Conservation (phyloP, 2,113 vertebrate species). For the Thalassoma bifasciatum region DNA sequence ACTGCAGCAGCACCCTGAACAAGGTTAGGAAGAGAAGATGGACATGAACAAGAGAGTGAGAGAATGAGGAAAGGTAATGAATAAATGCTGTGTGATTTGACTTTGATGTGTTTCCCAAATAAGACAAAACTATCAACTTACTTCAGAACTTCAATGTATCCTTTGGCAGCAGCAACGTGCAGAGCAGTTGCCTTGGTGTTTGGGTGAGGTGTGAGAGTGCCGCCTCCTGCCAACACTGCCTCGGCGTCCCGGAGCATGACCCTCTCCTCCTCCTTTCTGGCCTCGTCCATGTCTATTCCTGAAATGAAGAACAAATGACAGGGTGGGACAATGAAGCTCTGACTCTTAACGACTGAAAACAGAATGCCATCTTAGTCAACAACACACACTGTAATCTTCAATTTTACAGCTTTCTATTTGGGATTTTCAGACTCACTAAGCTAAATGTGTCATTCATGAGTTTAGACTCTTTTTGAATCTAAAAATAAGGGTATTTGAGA, state of each 20-base stretch:
- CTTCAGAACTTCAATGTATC: conserved; percentile 87
- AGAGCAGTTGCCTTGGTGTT: conserved; percentile 86
- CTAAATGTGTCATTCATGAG: too few species aligned
- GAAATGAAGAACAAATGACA: conserved; percentile 1
- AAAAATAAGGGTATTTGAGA: background rate
- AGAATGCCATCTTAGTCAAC: background rate
- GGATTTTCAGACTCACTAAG: too few species aligned
- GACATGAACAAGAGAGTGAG: background rate
- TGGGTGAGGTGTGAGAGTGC: conserved; percentile 78
- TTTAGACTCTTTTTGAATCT: too few species aligned
- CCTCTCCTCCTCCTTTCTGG: conserved; percentile 83
- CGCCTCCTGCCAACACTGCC: conserved; percentile 75
- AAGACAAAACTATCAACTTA: conserved; percentile 67
- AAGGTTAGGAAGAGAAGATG: background rate
- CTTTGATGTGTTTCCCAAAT: background rate
- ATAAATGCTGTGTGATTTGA: conserved; percentile 7
- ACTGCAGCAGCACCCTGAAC: conserved; percentile 83
- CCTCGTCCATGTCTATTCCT: conserved; percentile 84
- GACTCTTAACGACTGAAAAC: background rate
- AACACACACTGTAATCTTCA: background rate
- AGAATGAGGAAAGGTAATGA: background rate
- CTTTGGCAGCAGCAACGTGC: conserved; percentile 85
- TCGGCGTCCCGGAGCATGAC: conserved; percentile 84
- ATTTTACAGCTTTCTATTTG: background rate
- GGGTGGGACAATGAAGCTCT: background rate